Evolutionary conservation across 1,140 invertebrate genomes (phyloP).

Genomic region (Nixonia krombeini): DNA sequence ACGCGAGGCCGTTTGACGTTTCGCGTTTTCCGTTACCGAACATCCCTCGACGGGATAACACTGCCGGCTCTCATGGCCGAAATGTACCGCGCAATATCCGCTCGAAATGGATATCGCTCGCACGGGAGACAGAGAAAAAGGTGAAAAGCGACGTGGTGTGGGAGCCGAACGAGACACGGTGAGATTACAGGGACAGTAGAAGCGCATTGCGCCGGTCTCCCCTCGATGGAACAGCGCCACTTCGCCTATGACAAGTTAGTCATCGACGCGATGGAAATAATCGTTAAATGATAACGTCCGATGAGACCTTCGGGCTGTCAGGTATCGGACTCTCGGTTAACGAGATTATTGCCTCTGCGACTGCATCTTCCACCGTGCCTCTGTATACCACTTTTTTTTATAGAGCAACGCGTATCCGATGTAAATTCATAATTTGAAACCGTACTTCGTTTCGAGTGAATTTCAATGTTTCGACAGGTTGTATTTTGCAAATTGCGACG

Average conservation of each 20-base stretch:
- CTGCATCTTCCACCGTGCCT: background rate
- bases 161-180: background rate
- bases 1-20: constrained; percentile 57
- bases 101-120: constrained; percentile 57
- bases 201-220: background rate
- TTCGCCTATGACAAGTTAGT: background rate
- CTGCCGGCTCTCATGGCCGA: constrained; percentile 49
- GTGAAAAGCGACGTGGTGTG: background rate
- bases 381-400: no score
- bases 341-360: background rate
- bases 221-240: background rate
- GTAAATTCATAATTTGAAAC: no score
- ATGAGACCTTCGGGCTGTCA: background rate
- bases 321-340: background rate
- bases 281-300: constrained; percentile 1
- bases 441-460: no score
- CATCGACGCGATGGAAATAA: background rate
- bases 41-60: constrained; percentile 58
- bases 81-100: constrained; percentile 56
- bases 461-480: no score
- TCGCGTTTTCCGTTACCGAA: constrained; percentile 56
- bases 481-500: no score
- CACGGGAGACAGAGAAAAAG: constrained; percentile 33
- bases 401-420: no score
- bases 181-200: background rate